Percentiles rank a stretch among this genome's conserved stretches.
These are phyloP conservation scores for Mormoops blainvillei DNA, from an alignment of 2,113 vertebrate genomes.

Conservation along the genomic window DNA sequence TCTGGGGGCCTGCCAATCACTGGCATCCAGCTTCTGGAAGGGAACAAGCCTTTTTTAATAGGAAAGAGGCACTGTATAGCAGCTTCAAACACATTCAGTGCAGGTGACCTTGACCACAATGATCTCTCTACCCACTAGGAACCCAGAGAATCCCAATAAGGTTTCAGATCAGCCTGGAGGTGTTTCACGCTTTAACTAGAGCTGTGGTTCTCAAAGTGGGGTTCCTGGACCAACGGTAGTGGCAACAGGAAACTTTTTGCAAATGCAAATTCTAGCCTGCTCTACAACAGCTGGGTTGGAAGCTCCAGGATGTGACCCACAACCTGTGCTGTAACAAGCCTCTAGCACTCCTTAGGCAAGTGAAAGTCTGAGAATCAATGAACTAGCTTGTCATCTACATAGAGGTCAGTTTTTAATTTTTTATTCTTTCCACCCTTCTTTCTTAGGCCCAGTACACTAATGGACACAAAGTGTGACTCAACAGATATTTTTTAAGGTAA, in stretches of 20 bases:
- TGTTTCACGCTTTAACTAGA: neutral
- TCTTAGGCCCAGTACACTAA: neutral
- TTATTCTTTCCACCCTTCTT: neutral
- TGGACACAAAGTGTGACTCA: neutral
- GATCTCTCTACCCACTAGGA: neutral
- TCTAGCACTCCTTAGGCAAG: neutral
- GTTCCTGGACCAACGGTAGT: no score
- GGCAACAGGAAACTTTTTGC: neutral
- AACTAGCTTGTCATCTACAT: rapidly evolving
- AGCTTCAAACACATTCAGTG: neutral
- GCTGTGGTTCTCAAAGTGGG: neutral
- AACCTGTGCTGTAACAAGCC: no score
- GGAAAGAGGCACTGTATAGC: neutral
- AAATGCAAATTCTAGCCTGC: neutral
- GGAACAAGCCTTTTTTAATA: neutral
- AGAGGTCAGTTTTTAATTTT: rapidly evolving
- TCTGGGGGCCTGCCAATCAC: constrained; percentile 14
- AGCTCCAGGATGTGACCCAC: neutral
- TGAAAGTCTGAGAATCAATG: neutral
- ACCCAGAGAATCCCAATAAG: rapidly evolving
- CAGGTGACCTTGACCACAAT: neutral
- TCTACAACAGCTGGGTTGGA: neutral
- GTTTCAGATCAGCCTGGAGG: neutral
- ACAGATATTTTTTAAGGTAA: neutral
- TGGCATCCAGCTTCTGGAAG: neutral